Conservation (phyloP, 2,888 invertebrate genomes). For the Lapara coniferarum region DNA sequence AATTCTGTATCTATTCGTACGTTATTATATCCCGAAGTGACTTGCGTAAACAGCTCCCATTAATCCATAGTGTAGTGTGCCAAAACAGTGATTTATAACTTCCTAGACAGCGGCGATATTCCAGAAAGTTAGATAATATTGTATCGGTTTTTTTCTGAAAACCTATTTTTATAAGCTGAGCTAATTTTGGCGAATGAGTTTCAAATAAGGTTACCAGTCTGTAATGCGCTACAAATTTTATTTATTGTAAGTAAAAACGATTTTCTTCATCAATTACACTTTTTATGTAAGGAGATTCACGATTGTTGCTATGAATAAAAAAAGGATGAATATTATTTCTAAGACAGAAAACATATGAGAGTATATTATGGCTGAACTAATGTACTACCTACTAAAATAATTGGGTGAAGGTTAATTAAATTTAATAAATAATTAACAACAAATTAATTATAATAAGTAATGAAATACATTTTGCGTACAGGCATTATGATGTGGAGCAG, state of each 20-base stretch:
- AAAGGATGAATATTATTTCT: no score
- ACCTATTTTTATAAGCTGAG: not conserved
- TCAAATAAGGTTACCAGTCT: conserved; percentile 9
- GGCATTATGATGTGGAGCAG: no score
- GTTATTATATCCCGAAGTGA: not conserved
- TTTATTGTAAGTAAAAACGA: no score
- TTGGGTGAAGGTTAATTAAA: not conserved
- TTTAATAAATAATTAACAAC: not conserved
- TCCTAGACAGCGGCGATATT: not conserved
- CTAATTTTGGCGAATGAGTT: not conserved
- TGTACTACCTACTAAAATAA: no score
- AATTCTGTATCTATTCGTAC: not conserved
- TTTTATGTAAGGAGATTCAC: not conserved
- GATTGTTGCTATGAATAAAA: not conserved
- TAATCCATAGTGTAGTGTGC: conserved; percentile 12
- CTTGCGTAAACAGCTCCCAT: not conserved
- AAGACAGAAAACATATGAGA: no score
- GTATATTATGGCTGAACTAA: no score
- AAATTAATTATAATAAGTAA: no score
- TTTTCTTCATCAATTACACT: not conserved
- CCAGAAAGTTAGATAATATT: conserved; percentile 3
- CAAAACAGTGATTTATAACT: conserved; percentile 23
- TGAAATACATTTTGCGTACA: no score
- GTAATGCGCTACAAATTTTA: not conserved
- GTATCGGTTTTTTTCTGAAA: not conserved